Evolutionary conservation across 2,797 vertebrate genomes (phyloP), one percentile per base, ranked within the genome.

Genomic region (Parotocinclus haroldoi): DNA sequence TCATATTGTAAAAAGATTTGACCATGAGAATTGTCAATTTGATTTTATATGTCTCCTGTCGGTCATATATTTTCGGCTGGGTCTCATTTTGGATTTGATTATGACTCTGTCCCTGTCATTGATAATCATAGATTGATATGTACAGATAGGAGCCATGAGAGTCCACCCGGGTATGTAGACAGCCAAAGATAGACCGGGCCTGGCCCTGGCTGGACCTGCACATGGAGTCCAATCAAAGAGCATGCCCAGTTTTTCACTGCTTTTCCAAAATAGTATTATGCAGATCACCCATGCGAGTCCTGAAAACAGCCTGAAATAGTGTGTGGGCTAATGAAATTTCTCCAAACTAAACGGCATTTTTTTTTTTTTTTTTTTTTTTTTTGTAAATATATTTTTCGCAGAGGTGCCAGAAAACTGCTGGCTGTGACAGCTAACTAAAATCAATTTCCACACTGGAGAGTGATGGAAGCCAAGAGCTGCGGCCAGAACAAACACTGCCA

Each of bases 361-460:
- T 77, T 66, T 68, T 71, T 60, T 73, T 63, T 70, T 77, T 66
- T 68, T 71, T 60, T 70, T 77, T 66, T 27, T 27, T 27, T 27
- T 27, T 2, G 37, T 73, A 76, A 71, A 77, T 79, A 74, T 78
- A 79, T 69, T 73, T 76, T 77, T 68, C 61, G 69, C 76, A 78
- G 63, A 77, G 76, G 75, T 84, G 78, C 74, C 75, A 82, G 78
- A 80, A 80, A 77, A 69, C 72, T 76, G 62, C 68, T 66, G 66
- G 72, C 76, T 81, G 78, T 82, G 82, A 81, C 80, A 81, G 74
- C 79, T 83, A 77, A 84, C 80, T 78, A 71, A 80, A 84, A 83
- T 81, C 78, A 77, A 82, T 81, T 81, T 80, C 72, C 76, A 79
- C 77, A 78, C 71, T 69, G 68, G 75, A 80, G 78, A 80, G 78